Percentiles rank a stretch among this genome's conserved stretches.
Evolutionary conservation across 2,888 invertebrate genomes (phyloP).

Genomic region (Eucera pruinosa): DNA sequence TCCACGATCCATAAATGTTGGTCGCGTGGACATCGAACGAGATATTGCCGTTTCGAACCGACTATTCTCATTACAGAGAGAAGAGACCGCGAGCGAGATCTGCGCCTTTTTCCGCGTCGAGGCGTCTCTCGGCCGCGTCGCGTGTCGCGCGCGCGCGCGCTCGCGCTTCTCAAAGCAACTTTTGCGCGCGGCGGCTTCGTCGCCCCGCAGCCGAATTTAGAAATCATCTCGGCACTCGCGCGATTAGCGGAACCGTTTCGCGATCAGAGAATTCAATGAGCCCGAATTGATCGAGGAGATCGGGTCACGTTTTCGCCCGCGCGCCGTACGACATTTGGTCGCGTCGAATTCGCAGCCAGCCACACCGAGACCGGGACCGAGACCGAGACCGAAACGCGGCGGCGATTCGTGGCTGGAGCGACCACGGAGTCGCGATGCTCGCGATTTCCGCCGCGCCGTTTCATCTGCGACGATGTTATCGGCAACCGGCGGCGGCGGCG

Average conservation of each 20-base stretch:
- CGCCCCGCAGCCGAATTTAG: no score
- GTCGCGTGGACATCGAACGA: slow-evolving; percentile 61
- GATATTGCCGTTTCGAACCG: no score
- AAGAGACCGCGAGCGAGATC: slow-evolving; percentile 57
- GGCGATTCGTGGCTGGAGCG: slow-evolving; percentile 46
- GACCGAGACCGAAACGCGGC: slow-evolving; percentile 62
- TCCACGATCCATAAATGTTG: slow-evolving; percentile 70
- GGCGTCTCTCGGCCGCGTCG: no score
- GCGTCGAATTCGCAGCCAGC: slow-evolving; percentile 51
- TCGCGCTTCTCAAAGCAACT: no score
- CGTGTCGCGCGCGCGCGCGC: no score
- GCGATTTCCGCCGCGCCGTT: slow-evolving; percentile 58
- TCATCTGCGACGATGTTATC: slow-evolving; percentile 60
- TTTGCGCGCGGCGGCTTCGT: no score
- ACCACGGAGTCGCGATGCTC: slow-evolving; percentile 50
- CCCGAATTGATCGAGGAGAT: slow-evolving; percentile 26
- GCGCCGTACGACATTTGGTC: slow-evolving; percentile 51
- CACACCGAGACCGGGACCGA: no score
- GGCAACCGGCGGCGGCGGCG: slow-evolving; percentile 47
- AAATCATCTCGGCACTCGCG: slow-evolving; percentile 45
- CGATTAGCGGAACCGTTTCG: slow-evolving; percentile 48
- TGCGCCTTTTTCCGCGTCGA: no score
- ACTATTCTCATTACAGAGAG: no score
- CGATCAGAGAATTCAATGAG: slow-evolving; percentile 28
- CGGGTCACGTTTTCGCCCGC: slow-evolving; percentile 50